Evolutionary conservation across 2,888 invertebrate species (phyloP).

Genomic region (Aporophyla nigra): DNA sequence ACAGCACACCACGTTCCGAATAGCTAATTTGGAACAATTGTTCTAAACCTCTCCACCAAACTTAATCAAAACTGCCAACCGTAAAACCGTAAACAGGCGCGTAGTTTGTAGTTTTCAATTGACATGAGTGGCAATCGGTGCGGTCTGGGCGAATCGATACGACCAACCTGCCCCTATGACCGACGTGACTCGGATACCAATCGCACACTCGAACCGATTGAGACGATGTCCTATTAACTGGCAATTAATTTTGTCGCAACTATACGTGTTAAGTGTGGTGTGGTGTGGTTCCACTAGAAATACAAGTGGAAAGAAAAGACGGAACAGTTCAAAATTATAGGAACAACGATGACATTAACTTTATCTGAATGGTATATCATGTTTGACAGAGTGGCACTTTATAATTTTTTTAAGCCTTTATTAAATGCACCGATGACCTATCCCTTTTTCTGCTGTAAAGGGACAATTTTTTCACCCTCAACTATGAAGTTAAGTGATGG

Average conservation of each 20-base stretch:
- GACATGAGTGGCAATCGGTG: constrained; percentile 51
- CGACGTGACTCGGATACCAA: constrained; percentile 71
- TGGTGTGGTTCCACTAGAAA: background rate
- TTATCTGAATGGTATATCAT: background rate
- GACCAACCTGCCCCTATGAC: constrained; percentile 72
- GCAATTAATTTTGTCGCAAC: constrained; percentile 38
- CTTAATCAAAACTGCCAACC: constrained; percentile 39
- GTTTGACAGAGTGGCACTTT: too few species aligned
- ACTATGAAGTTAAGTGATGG: background rate
- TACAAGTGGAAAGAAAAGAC: background rate
- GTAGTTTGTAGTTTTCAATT: constrained; percentile 56
- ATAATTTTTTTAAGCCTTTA: background rate
- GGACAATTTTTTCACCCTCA: background rate
- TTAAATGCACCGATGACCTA: background rate
- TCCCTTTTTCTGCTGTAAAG: background rate
- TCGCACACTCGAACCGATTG: constrained; percentile 54
- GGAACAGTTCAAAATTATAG: background rate
- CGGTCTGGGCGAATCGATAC: constrained; percentile 67
- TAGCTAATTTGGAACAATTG: constrained; percentile 32
- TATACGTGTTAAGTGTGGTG: background rate
- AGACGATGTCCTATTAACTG: constrained; percentile 50
- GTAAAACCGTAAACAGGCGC: constrained; percentile 33
- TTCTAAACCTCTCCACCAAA: constrained; percentile 46
- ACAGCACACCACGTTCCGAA: constrained; percentile 10
- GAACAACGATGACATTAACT: background rate